Percentiles rank a stretch among this genome's conserved stretches.
These are phyloP conservation scores for Arbacia lixula DNA, from an alignment of 53 echinoderm and acorn worm genomes.

Conservation along the genomic window DNA sequence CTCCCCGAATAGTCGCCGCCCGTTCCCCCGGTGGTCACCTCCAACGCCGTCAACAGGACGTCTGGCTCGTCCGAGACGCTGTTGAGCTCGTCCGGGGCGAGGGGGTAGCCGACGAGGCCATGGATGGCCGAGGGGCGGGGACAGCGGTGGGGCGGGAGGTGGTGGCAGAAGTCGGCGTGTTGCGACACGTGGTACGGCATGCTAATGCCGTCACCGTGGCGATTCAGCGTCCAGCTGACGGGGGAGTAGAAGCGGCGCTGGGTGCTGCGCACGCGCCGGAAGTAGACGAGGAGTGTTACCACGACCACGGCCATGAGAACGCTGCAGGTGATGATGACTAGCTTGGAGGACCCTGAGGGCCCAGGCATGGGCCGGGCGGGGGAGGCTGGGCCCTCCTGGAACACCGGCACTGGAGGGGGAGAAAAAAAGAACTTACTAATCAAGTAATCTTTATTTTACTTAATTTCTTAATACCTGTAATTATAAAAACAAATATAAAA, in stretches of 20 bases:
- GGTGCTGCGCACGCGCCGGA: slow-evolving; percentile 71
- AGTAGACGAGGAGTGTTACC: slow-evolving; percentile 73
- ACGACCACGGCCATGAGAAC: slow-evolving; percentile 75
- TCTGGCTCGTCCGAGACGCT: slow-evolving; percentile 25
- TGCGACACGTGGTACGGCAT: slow-evolving; percentile 79
- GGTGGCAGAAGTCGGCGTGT: slow-evolving; percentile 76
- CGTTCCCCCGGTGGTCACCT: slow-evolving; percentile 7
- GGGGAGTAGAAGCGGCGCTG: slow-evolving; percentile 70
- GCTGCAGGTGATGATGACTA: slow-evolving; percentile 71
- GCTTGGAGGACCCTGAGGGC: slow-evolving; percentile 52
- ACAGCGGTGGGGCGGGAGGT: slow-evolving; percentile 79
- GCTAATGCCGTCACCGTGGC: slow-evolving; percentile 50
- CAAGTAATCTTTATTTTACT: too few species aligned
- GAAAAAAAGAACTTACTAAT: too few species aligned
- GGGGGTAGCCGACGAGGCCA: slow-evolving; percentile 63
- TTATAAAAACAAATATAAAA: too few species aligned
- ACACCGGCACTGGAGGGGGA: background rate
- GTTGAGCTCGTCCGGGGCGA: background rate
- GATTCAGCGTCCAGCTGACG: slow-evolving; percentile 37
- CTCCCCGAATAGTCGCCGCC: too few species aligned
- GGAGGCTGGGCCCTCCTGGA: slow-evolving; percentile 28
- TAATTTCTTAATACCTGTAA: too few species aligned
- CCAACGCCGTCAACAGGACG: slow-evolving; percentile 24
- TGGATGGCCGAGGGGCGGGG: slow-evolving; percentile 70
- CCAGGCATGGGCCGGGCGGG: slow-evolving; percentile 49